Evolutionary conservation across 2,888 invertebrate genomes (phyloP).

Genomic region (Zaprionus obscuricornis): DNA sequence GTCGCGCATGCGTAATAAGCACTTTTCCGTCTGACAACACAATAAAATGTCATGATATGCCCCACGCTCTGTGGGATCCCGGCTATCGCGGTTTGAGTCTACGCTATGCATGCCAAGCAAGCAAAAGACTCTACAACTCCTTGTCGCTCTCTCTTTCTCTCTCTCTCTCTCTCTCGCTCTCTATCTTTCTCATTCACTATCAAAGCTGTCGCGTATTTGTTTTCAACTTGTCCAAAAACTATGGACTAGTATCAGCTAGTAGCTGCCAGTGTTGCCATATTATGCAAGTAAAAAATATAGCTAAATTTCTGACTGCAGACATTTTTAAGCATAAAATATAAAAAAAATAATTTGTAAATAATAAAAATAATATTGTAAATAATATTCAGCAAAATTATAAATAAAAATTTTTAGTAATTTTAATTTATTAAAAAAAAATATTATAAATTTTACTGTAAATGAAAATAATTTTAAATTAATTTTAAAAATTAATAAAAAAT

Average conservation of each 20-base stretch:
- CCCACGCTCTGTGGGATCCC: constrained; percentile 75
- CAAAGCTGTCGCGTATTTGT: constrained; percentile 46
- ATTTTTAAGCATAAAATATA: too few species aligned
- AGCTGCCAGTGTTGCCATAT: constrained; percentile 1
- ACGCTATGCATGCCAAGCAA: constrained; percentile 26
- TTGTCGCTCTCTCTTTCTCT: not conserved
- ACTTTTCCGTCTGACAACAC: constrained; percentile 82
- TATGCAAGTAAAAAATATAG: too few species aligned
- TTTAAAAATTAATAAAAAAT: too few species aligned
- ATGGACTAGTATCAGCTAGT: constrained; percentile 61
- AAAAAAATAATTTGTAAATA: too few species aligned
- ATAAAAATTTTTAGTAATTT: too few species aligned
- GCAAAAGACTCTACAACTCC: not conserved
- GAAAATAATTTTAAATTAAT: too few species aligned
- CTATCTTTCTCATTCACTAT: not conserved
- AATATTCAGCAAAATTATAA: too few species aligned
- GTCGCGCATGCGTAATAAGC: constrained; percentile 82
- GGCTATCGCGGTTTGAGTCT: constrained; percentile 19
- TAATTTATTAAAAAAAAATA: too few species aligned
- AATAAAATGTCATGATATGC: constrained; percentile 83
- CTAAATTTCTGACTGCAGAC: too few species aligned
- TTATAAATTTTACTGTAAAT: too few species aligned
- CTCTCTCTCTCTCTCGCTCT: not conserved
- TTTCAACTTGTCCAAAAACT: constrained; percentile 67
- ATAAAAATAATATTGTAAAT: too few species aligned